phyloP scores from a whole-genome alignment of 2,113 vertebrate genomes.

The Physeter macrocephalus region DNA sequence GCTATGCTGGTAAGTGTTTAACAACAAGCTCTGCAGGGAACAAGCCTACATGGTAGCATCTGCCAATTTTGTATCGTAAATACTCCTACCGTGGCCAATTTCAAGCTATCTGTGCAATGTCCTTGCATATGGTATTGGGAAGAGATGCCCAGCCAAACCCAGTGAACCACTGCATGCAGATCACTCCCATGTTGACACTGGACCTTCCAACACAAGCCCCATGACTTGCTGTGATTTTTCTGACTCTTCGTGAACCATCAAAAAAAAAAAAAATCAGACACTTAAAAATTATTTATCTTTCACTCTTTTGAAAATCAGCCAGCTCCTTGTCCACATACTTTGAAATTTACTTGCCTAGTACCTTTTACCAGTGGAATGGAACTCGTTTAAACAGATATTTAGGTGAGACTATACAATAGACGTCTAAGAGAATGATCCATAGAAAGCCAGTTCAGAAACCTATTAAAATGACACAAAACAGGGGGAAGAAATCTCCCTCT shows the following conservation, averaged over 20 bases:
- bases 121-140: not conserved
- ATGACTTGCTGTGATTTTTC: not conserved
- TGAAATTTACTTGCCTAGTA: not conserved
- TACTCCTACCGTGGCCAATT: not conserved
- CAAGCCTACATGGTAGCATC: not conserved
- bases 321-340: not conserved
- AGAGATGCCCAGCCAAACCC: not conserved
- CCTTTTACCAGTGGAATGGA: not conserved
- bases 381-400: not conserved
- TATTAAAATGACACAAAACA: conserved; percentile 28
- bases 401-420: not conserved
- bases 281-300: not conserved
- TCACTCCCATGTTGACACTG: not conserved
- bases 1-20: not conserved
- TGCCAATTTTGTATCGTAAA: not conserved
- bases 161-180: rapidly evolving
- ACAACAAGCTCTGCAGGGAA: not conserved
- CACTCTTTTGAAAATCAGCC: conserved; percentile 1
- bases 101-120: not conserved
- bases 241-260: not conserved
- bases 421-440: not conserved
- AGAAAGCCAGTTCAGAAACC: conserved; percentile 15
- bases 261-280: not conserved
- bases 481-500: not conserved
- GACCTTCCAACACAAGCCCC: not conserved